These are phyloP conservation scores for Drosophila rhopaloa DNA, from an alignment of 1,140 invertebrate genomes.

Conservation along the genomic window DNA sequence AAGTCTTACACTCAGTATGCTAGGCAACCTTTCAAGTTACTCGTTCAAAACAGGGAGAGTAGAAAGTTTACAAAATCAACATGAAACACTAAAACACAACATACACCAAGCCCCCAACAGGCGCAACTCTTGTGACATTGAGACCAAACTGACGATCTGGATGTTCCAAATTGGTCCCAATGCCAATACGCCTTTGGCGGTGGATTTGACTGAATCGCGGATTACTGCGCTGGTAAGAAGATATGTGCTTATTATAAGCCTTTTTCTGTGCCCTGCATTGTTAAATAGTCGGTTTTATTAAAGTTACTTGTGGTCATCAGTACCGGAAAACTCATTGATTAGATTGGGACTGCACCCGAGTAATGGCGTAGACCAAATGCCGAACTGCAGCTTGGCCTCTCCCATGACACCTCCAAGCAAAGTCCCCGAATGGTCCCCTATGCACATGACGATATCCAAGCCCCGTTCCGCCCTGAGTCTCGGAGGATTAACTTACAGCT, in stretches of 20 bases:
- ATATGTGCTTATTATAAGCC: constrained; percentile 6
- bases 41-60: no score
- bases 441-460: constrained; percentile 97
- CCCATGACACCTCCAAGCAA: constrained; percentile 96
- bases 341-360: neutral
- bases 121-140: constrained; percentile 5
- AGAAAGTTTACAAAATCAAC: neutral
- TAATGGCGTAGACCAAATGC: constrained; percentile 92
- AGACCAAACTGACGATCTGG: no score
- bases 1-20: no score
- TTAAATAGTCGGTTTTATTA: neutral
- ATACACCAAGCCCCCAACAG: constrained; percentile 6
- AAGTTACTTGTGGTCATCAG: constrained; percentile 85
- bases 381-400: constrained; percentile 96
- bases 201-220: rapidly evolving
- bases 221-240: neutral
- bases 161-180: neutral
- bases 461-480: constrained; percentile 88
- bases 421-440: constrained; percentile 96
- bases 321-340: constrained; percentile 14
- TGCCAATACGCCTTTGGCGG: no score
- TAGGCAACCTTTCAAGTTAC: no score
- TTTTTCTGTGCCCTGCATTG: neutral
- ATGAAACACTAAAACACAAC: neutral
- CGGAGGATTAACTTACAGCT: no score